phyloP scores from a whole-genome alignment of 2,888 invertebrate genomes.

The Acanthosepion esculentum region DNA sequence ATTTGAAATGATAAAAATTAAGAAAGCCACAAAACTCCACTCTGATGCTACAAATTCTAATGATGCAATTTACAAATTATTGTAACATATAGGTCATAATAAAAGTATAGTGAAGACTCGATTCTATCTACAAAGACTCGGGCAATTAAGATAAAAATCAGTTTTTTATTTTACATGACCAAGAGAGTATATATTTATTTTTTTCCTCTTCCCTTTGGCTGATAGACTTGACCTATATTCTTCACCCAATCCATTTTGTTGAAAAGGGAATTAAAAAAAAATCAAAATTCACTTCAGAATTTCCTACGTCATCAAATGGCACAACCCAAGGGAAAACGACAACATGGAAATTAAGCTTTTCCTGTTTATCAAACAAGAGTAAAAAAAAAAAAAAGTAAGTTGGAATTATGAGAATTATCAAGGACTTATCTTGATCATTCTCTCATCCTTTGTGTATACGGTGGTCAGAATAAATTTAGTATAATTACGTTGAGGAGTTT shows the following conservation, averaged over 20 bases:
- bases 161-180: neutral
- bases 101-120: neutral
- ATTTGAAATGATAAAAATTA: neutral
- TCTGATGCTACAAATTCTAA: neutral
- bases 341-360: neutral
- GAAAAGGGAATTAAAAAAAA: neutral
- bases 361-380: neutral
- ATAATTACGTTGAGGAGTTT: neutral
- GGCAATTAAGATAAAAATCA: neutral
- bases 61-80: constrained; percentile 6
- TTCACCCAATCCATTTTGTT: neutral
- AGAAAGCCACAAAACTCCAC: neutral
- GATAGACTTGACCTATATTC: neutral
- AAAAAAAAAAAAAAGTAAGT: neutral
- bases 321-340: neutral
- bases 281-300: neutral
- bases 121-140: neutral
- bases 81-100: neutral
- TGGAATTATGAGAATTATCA: neutral
- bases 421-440: neutral
- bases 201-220: neutral
- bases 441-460: neutral
- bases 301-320: neutral
- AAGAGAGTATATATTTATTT: neutral
- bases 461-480: neutral